Evolutionary conservation across 2,797 vertebrate genomes (phyloP).

Genomic region (Sebastes aleutianus): DNA sequence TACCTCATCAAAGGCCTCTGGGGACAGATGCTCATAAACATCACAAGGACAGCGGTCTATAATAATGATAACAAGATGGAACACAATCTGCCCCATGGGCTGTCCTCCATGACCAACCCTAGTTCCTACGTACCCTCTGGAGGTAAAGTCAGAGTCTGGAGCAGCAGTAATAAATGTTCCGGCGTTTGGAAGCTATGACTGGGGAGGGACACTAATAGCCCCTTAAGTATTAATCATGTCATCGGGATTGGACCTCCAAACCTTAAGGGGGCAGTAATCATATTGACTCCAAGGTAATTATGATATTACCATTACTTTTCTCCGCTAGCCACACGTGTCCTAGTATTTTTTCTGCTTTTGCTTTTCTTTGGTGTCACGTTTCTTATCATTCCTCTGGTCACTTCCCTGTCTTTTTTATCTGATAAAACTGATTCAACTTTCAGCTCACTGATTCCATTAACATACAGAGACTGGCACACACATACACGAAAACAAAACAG

Average conservation of each 20-base stretch:
- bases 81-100: slow-evolving; percentile 53
- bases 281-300: slow-evolving; percentile 41
- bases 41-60: slow-evolving; percentile 29
- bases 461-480: not conserved
- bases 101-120: slow-evolving; percentile 57
- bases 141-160: slow-evolving; percentile 57
- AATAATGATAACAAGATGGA: slow-evolving; percentile 58
- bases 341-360: not conserved
- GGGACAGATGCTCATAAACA: slow-evolving; percentile 57
- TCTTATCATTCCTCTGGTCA: not conserved
- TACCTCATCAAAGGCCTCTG: slow-evolving; percentile 34
- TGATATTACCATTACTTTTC: slow-evolving; percentile 33
- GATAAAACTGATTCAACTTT: not conserved
- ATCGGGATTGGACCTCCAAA: slow-evolving; percentile 28
- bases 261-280: slow-evolving; percentile 49
- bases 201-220: slow-evolving; percentile 51
- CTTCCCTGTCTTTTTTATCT: not conserved
- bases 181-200: slow-evolving; percentile 48
- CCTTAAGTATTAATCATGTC: slow-evolving; percentile 57
- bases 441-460: slow-evolving; percentile 8
- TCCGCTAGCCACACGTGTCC: not conserved
- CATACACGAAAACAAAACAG: not conserved
- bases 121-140: slow-evolving; percentile 54
- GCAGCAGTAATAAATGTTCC: slow-evolving; percentile 59
- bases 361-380: not conserved